Conservation (phyloP, 2,888 invertebrate genomes). For the Andrena marginata region DNA sequence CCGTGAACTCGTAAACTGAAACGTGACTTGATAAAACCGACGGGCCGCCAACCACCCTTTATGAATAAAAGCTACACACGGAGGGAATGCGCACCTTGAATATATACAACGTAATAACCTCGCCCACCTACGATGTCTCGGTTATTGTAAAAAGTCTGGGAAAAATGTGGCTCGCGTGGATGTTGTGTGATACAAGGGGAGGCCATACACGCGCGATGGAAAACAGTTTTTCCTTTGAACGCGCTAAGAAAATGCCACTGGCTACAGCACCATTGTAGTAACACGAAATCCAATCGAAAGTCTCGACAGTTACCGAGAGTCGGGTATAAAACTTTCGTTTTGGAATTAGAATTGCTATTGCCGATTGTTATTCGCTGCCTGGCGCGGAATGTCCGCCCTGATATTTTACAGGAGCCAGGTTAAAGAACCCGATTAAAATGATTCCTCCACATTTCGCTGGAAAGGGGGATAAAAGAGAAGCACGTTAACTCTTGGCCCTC, state of each 20-base stretch:
- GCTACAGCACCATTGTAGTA: background rate
- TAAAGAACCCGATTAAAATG: too few relatives aligned
- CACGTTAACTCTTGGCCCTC: too few relatives aligned
- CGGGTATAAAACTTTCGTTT: too few relatives aligned
- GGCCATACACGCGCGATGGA: background rate
- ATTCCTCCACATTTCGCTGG: background rate
- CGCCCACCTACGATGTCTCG: background rate
- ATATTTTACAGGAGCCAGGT: too few relatives aligned
- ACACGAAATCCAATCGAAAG: background rate
- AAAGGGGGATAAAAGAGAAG: background rate
- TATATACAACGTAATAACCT: slow-evolving; percentile 2
- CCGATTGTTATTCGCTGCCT: too few relatives aligned
- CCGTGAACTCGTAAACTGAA: background rate
- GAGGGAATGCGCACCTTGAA: too few relatives aligned
- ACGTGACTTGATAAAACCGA: background rate
- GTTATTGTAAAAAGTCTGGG: slow-evolving; percentile 3
- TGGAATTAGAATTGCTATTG: too few relatives aligned
- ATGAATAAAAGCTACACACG: background rate
- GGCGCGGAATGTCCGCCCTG: too few relatives aligned
- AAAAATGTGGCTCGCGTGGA: background rate
- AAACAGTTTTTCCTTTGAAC: background rate
- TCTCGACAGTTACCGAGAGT: too few relatives aligned
- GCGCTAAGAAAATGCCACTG: background rate
- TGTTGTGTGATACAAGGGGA: background rate
- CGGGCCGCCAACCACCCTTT: background rate